These are phyloP conservation scores for Parnassius orleans DNA, from an alignment of 2,888 invertebrate genomes.

Conservation along the genomic window DNA sequence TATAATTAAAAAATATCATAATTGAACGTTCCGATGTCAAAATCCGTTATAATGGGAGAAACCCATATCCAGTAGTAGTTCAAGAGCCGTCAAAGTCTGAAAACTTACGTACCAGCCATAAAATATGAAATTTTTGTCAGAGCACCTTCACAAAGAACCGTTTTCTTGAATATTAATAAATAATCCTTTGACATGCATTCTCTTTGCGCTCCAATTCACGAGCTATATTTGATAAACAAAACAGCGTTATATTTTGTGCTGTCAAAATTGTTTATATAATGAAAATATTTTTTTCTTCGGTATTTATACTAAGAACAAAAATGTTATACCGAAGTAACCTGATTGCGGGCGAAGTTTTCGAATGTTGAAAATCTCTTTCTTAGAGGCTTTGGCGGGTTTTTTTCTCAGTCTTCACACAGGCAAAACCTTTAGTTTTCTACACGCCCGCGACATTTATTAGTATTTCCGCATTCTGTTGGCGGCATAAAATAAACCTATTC, in stretches of 20 bases:
- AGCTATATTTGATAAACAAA: conserved; percentile 3
- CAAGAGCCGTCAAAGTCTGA: too few species aligned
- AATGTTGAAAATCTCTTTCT: conserved; percentile 8
- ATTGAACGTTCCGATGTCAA: too few species aligned
- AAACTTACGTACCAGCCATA: too few species aligned
- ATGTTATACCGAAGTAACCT: conserved; percentile 7
- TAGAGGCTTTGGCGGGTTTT: background rate
- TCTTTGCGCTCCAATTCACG: conserved; percentile 11
- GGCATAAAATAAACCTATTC: too few species aligned
- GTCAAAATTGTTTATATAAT: conserved; percentile 3
- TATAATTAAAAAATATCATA: too few species aligned
- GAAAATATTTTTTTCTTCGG: conserved; percentile 2
- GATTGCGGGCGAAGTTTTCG: conserved; percentile 3
- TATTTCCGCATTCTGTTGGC: too few species aligned
- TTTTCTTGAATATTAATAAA: conserved; percentile 9
- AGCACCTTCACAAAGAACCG: background rate
- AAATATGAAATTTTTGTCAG: too few species aligned
- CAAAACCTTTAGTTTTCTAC: background rate
- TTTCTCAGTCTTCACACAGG: background rate
- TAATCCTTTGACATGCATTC: conserved; percentile 11
- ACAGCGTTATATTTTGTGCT: conserved; percentile 2
- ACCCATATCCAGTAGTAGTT: too few species aligned
- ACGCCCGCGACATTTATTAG: too few species aligned
- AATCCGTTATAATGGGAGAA: too few species aligned
- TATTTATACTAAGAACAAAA: background rate